phyloP scores from a whole-genome alignment of 2,113 vertebrate species.

The Sinocyclocheilus maitianheensis region DNA sequence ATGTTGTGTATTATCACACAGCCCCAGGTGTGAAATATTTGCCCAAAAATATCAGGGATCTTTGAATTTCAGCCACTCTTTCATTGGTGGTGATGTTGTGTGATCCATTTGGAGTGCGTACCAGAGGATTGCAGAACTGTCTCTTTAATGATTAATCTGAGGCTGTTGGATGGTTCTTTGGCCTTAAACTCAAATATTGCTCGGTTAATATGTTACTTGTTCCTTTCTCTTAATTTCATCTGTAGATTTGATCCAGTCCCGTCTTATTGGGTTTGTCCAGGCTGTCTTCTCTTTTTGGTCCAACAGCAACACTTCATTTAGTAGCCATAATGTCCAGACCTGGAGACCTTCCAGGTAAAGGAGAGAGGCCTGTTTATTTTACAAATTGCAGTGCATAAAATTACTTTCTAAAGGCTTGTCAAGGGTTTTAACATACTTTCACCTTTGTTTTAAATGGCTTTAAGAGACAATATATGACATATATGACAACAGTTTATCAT shows the following conservation, averaged over 20 bases:
- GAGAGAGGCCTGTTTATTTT: neutral
- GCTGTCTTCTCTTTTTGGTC: neutral
- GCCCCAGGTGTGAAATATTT: neutral
- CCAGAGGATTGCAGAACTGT: neutral
- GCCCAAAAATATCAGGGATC: neutral
- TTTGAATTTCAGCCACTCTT: neutral
- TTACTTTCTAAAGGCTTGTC: neutral
- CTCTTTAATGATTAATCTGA: conserved; percentile 37
- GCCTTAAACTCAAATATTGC: neutral
- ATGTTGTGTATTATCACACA: neutral
- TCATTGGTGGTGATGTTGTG: neutral
- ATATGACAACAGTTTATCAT: neutral
- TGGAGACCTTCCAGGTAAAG: conserved; percentile 62
- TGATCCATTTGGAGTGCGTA: neutral
- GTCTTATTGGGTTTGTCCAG: conserved; percentile 3
- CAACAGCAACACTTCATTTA: neutral
- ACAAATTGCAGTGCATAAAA: neutral
- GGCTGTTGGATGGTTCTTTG: neutral
- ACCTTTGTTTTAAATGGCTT: neutral
- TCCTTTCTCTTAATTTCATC: neutral
- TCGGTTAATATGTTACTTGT: neutral
- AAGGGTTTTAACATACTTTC: neutral
- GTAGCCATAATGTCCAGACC: conserved; percentile 55
- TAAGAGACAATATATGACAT: neutral
- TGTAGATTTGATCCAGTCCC: conserved; percentile 40